phyloP scores from a whole-genome alignment of 1,140 invertebrate genomes.

The Drosophila ercepeae region DNA sequence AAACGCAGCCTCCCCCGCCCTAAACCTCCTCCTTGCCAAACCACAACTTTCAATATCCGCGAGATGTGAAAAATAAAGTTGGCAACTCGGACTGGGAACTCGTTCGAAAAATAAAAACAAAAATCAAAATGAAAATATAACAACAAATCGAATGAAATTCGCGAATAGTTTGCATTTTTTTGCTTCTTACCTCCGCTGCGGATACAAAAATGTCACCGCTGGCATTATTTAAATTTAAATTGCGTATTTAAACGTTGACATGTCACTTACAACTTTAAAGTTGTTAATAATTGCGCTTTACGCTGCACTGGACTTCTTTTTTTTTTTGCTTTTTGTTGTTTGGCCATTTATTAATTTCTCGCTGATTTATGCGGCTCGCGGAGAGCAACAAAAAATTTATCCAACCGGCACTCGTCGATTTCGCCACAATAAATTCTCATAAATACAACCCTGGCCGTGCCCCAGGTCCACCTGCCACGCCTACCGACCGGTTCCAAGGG shows the following conservation, averaged over 20 bases:
- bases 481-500: neutral
- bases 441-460: conserved; percentile 43
- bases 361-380: conserved; percentile 63
- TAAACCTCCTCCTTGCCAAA: conserved; percentile 9
- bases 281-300: conserved; percentile 65
- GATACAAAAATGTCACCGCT: conserved; percentile 31
- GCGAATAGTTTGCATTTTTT: conserved; percentile 45
- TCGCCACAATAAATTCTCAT: conserved; percentile 77
- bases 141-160: conserved; percentile 58
- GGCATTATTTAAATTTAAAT: conserved; percentile 59
- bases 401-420: conserved; percentile 73
- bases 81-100: no score
- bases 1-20: conserved; percentile 7
- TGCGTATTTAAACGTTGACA: conserved; percentile 58
- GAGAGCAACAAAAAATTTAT: conserved; percentile 38
- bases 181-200: conserved; percentile 26
- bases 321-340: conserved; percentile 40
- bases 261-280: conserved; percentile 72
- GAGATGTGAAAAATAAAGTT: conserved; percentile 37
- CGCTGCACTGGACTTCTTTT: conserved; percentile 39
- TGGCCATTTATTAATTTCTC: conserved; percentile 74
- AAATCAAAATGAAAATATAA: conserved; percentile 31
- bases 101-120: neutral
- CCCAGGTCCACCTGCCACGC: conserved; percentile 33
- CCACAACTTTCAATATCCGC: conserved; percentile 79